Conservation (phyloP, 2,797 vertebrate species). For the Aphelocoma californica region DNA sequence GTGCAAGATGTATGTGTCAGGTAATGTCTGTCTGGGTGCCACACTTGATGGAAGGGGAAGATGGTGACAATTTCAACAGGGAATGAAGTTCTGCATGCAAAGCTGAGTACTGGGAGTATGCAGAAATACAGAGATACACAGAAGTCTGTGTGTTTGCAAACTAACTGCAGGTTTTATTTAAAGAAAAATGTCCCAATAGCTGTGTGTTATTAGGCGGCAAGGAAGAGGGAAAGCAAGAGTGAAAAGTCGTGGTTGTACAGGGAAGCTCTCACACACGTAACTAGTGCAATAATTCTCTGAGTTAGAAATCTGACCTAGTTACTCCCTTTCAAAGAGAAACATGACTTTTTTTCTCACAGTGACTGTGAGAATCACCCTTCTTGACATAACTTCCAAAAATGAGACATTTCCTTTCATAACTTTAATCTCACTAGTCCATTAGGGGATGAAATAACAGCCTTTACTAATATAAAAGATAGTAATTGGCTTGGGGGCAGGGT, state of each 20-base stretch:
- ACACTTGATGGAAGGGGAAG: not conserved
- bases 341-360: not conserved
- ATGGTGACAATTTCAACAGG: not conserved
- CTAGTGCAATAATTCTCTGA: not conserved
- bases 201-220: not conserved
- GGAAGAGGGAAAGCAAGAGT: not conserved
- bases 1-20: not conserved
- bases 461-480: not conserved
- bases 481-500: not conserved
- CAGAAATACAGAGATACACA: not conserved
- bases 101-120: not conserved
- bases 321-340: not conserved
- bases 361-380: not conserved
- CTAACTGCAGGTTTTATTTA: not conserved
- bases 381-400: not conserved
- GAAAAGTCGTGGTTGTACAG: not conserved
- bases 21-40: rapidly evolving
- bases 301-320: not conserved
- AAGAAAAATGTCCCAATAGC: not conserved
- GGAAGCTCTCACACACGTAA: not conserved
- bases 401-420: not conserved
- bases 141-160: not conserved
- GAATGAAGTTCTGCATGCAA: not conserved
- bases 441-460: not conserved
- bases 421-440: not conserved